phyloP scores from a whole-genome alignment of 2,888 invertebrate genomes.

The Aphrophora alni region DNA sequence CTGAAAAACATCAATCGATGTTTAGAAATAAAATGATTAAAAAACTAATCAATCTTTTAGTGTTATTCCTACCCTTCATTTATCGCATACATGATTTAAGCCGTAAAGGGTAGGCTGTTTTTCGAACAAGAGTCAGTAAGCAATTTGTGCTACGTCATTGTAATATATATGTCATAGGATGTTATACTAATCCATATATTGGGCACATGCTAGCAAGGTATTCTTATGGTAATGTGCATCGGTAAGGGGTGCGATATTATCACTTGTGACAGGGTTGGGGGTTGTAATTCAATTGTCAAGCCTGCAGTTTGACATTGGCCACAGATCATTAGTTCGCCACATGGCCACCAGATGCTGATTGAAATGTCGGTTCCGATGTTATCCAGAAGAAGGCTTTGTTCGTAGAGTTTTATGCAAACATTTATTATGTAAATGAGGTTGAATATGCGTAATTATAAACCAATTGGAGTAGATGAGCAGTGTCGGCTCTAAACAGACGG shows the following conservation, averaged over 20 bases:
- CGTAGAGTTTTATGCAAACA: neutral
- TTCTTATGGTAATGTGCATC: neutral
- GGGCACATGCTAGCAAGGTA: neutral
- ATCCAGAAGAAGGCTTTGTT: neutral
- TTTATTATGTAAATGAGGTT: neutral
- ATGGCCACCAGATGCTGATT: constrained; percentile 9
- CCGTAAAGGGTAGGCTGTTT: too few relatives aligned
- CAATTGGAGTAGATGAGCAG: neutral
- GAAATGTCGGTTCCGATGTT: neutral
- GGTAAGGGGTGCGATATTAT: neutral
- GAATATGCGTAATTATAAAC: neutral
- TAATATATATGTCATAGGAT: neutral
- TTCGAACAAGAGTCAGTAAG: too few relatives aligned
- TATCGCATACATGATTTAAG: too few relatives aligned
- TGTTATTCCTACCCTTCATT: too few relatives aligned
- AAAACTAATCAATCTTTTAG: too few relatives aligned
- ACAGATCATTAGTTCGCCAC: constrained; percentile 2
- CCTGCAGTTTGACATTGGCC: constrained; percentile 6
- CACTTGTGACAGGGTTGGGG: neutral
- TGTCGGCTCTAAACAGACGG: too few relatives aligned
- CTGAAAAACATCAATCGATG: too few relatives aligned
- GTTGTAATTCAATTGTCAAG: neutral
- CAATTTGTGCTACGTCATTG: neutral
- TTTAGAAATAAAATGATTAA: too few relatives aligned
- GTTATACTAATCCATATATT: neutral